These are phyloP conservation scores for Drosophila ogumai DNA, from an alignment of 1,140 invertebrate species.

Conservation along the genomic window DNA sequence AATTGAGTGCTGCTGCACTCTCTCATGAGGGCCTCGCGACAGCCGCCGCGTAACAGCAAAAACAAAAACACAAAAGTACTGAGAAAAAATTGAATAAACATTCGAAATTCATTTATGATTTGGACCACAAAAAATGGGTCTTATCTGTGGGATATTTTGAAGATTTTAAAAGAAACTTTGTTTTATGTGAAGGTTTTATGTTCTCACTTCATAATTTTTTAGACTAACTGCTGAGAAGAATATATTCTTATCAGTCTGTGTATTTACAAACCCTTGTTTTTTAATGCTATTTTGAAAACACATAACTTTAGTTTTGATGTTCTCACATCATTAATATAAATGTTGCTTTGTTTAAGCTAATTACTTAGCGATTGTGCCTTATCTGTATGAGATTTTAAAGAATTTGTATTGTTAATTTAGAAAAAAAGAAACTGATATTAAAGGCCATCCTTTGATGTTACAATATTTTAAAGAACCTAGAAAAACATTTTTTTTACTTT, in stretches of 20 bases:
- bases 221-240: not conserved
- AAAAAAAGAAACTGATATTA: not conserved
- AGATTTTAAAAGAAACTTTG: not conserved
- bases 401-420: not conserved
- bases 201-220: slow-evolving; percentile 2
- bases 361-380: not conserved
- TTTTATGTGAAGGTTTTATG: slow-evolving; percentile 1
- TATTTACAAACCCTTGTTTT: not conserved
- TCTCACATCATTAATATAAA: slow-evolving; percentile 4
- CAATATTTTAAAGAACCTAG: not conserved
- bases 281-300: not conserved
- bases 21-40: slow-evolving; percentile 70
- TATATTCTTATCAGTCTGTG: not conserved
- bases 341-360: not conserved
- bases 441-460: not conserved
- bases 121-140: not conserved
- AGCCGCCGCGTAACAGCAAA: slow-evolving; percentile 42
- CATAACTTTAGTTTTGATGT: not conserved
- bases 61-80: slow-evolving; percentile 58
- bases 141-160: not conserved
- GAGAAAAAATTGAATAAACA: slow-evolving; percentile 8
- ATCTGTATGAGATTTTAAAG: not conserved
- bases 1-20: slow-evolving; percentile 73
- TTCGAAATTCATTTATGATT: not conserved
- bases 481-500: not conserved